A percentile compares a stretch with the other conserved stretches of the same genome.
phyloP scores from a whole-genome alignment of 2,113 vertebrate genomes.

The Phylloscopus trochilus region DNA sequence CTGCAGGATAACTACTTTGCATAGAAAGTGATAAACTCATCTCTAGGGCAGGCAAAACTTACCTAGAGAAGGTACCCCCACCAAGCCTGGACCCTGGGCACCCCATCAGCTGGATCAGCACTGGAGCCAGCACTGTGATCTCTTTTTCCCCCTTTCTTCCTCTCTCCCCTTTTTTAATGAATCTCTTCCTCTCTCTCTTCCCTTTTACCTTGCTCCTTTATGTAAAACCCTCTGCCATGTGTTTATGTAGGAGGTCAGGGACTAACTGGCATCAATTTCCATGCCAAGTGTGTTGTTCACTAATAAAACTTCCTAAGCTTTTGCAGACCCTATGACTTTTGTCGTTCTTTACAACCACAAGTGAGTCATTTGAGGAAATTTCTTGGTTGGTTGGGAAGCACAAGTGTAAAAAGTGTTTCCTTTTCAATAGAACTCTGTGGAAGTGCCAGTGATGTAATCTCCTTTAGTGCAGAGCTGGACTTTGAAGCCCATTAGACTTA shows the following conservation, averaged over 20 bases:
- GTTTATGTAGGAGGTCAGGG: background rate
- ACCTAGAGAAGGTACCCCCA: background rate
- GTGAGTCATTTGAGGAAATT: background rate
- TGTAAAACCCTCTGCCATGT: background rate
- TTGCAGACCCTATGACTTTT: background rate
- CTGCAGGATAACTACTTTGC: background rate
- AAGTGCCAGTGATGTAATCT: background rate
- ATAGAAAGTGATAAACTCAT: background rate
- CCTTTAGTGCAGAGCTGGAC: background rate
- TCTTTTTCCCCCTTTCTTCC: no score
- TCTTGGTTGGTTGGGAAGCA: background rate
- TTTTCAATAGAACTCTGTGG: background rate
- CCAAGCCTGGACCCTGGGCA: background rate
- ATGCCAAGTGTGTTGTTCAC: background rate
- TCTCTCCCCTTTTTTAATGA: background rate
- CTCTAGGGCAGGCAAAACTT: background rate
- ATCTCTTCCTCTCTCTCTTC: background rate
- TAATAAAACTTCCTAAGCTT: background rate
- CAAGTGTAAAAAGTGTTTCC: background rate
- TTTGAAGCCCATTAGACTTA: background rate
- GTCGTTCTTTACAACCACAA: fast-evolving
- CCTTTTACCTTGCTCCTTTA: background rate
- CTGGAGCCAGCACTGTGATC: background rate
- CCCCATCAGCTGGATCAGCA: background rate
- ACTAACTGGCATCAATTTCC: background rate